Base-by-base conservation (phyloP, 2,888 invertebrate genomes). In the Cetonia aurata region DNA sequence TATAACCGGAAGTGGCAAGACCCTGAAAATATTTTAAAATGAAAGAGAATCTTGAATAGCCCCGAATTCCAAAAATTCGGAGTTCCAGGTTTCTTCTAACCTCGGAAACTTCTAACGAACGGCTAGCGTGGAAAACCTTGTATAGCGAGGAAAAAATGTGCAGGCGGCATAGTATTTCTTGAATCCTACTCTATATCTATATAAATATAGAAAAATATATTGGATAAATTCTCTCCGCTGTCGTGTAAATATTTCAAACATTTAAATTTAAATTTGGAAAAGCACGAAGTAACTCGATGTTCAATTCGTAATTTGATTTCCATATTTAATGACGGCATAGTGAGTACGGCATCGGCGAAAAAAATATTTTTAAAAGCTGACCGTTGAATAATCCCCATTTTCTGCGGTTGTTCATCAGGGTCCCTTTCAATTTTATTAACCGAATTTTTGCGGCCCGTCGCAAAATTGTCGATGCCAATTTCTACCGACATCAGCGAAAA, bases 401-500 rank as follows among this genome's bases (percentile, higher is more conserved):
- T 9, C 2, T 4, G 9, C 33, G 62, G 4, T 19, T 50, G 50
- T 41, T 37, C 50, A 52, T 65, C 62, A 65, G 17, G 17, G 17
- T 25, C 25, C 19, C 37, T 65, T 50, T 50, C 52, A 6, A 37
- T 50, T 65, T 65, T 65, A 59, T 50, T 52, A 65, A 50, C 62
- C 15, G 50, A 65, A 65, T 41, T 65, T 62, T 60, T 41, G 37
- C 62, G 6, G 17, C 50, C 19, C n/a, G n/a, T 9, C 13, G 50
- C 33, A 37, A 65, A 65, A 65, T 65, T 37, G 50, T 41, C 50
- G 15, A 50, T 12, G 37, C 50, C 15, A 15, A 50, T 65, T 57
- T 65, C 15, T 50, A 50, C 62, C 50, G 50, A 65, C 50, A 65
- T 52, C 62, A 65, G 62, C 62, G 50, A 50, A 65, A 65, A 65